Evolutionary conservation across 2,888 invertebrate genomes (phyloP), one percentile per base, ranked within the genome.

Genomic region (Dasysyrphus albostriatus): DNA sequence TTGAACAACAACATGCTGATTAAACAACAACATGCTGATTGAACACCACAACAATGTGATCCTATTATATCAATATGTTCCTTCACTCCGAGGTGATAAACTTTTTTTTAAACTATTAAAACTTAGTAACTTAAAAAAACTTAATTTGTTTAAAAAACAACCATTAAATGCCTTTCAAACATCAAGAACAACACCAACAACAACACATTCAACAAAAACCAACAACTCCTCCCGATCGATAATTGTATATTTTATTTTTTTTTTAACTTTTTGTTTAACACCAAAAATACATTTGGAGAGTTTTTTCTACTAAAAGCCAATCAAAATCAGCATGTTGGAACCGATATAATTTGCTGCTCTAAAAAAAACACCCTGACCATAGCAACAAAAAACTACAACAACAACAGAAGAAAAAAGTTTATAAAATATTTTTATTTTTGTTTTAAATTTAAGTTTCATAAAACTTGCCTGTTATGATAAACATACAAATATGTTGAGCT

Each of bases 1-100:
- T 61, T 61, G 34, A 51, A 51, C 51, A 77, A 67, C 19, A 76
- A 69, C 84, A 81, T 82, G 63, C 85, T 85, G 81, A 69, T 61
- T 61, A 24, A 51, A 51, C 44, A 70, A 63, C 83, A 78, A 67
- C 79, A 47, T 24, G 51, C 85, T 85, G 85, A 74, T 69, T 63
- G 42, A 65, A 51, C 59, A 65, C 74, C 73, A 73, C 79, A 49
- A 67, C 49, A 47, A 85, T 77, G 76, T 73, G 81, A 85, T 76
- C 73, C 79, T 69, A 73, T 61, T 73, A 42, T 39, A 81, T 81
- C 76, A 81, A 81, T 69, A 73, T 85, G 85, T 85, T 85, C 85
- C 82, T 85, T 85, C 85, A 69, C 77, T 78, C 69, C 70, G 77
- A 85, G 85, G 85, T 85, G 85, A 85, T 85, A 78, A 67, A 77